Base-by-base conservation (phyloP, 53 echinoderm and acorn worm species). In the Mesocentrotus franciscanus region DNA sequence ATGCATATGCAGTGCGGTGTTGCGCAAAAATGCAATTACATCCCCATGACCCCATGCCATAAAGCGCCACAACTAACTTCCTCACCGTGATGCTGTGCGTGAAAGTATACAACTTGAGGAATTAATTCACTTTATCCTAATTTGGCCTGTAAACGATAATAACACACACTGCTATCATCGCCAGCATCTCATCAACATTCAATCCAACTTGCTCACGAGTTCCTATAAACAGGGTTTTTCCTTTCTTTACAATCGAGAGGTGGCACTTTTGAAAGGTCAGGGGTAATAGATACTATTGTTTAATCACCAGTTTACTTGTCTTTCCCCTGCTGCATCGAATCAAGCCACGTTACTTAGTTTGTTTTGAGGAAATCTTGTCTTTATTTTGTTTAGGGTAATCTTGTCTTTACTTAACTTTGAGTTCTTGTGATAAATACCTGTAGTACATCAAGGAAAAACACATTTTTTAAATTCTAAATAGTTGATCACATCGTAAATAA, bases 141-240 rank as follows among this genome's bases (percentile, higher is more conserved):
- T 81, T 81, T 81, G 81, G 81, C 36, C 36, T 81, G 81, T 81
- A 81, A 81, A 81, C 81, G 42, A 81, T 81, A 81, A 81, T 42
- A 81, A 39, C 81, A 81, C 22, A 4, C 36, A 18, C 42, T 42
- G 17, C 81, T 81, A 8, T 81, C 81, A 81, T 36, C 81, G 36
- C 81, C 36, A 20, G 42, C 42, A 42, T 81, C 18, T 81, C 42
- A 42, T 36, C 81, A 22, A 22, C 42, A 12, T 42, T 81, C 81
- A 39, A 81, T 81, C 81, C 81, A 81, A 81, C 81, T 39, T 42
- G 81, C 42, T 42, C 15, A 33, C 8, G 42, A 42, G 42, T 81
- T 81, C 81, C 2, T 42, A 10, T 81, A 81, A 81, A 81, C 81
- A 42, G 20, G 42, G 81, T 18, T 6, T 39, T 81, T 42, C 39